Conservation (phyloP, 2,113 vertebrate genomes). For the Campylomormyrus tamandua region DNA sequence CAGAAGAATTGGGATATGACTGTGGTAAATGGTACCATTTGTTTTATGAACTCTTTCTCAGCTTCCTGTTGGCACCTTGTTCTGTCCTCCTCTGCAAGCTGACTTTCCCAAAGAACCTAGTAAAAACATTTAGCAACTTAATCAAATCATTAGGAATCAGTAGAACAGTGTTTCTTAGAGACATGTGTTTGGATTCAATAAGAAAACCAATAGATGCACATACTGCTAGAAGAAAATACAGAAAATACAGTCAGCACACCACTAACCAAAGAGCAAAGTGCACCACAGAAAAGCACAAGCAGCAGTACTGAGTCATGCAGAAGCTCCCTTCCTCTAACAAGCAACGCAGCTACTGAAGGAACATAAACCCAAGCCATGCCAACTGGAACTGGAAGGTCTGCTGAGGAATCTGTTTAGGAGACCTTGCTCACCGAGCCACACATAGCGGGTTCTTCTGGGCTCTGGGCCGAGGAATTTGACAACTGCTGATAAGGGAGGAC, state of each 20-base stretch:
- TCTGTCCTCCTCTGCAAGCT: background rate
- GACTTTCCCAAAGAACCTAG: background rate
- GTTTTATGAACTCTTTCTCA: background rate
- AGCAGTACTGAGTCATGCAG: background rate
- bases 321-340: background rate
- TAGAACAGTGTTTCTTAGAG: background rate
- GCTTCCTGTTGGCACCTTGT: background rate
- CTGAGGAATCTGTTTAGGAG: background rate
- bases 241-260: background rate
- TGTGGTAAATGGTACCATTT: background rate
- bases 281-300: background rate
- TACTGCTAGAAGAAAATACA: background rate
- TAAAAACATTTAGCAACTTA: background rate
- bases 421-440: background rate
- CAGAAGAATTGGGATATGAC: background rate
- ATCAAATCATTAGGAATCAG: background rate
- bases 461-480: background rate
- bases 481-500: background rate
- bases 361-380: background rate
- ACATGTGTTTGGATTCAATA: background rate
- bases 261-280: background rate
- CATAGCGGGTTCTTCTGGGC: background rate
- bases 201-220: background rate
- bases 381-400: background rate
- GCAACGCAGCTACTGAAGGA: background rate